Evolutionary conservation across 2,113 vertebrate genomes (phyloP).

Genomic region (Gasterosteus aculeatus): DNA sequence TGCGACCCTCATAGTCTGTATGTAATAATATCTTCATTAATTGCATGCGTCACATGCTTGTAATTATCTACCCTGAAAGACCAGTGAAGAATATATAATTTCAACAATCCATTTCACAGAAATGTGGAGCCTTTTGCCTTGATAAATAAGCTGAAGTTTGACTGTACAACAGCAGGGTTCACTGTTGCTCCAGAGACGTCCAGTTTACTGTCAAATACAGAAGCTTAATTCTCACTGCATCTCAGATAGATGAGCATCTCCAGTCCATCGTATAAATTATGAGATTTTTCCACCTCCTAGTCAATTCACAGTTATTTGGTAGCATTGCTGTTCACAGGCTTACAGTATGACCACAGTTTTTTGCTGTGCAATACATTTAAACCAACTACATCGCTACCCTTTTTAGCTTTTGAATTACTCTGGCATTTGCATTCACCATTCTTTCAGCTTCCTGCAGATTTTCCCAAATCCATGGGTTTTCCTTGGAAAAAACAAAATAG

Average conservation of each 20-base stretch:
- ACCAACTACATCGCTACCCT: background rate
- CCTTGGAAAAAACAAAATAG: background rate
- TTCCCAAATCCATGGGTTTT: background rate
- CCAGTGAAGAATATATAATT: background rate
- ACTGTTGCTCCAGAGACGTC: slow-evolving; percentile 59
- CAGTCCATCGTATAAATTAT: background rate
- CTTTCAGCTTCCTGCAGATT: background rate
- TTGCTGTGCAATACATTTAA: background rate
- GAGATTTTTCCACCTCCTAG: background rate
- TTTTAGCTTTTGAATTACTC: background rate
- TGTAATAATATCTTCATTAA: background rate
- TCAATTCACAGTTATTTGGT: background rate
- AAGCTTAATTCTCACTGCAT: slow-evolving; percentile 23
- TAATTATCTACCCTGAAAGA: background rate
- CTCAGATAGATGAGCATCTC: slow-evolving; percentile 6
- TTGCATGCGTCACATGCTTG: background rate
- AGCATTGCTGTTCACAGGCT: background rate
- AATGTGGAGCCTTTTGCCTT: background rate
- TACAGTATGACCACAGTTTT: background rate
- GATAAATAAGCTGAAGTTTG: slow-evolving; percentile 27
- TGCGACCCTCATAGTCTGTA: background rate
- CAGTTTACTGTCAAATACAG: slow-evolving; percentile 13
- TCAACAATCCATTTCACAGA: background rate
- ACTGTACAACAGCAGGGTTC: slow-evolving; percentile 60
- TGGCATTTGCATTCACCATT: background rate